A percentile compares a stretch with the other conserved stretches of the same genome.
Conservation (phyloP, 2,888 invertebrate species). For the Druceiella hillmani region DNA sequence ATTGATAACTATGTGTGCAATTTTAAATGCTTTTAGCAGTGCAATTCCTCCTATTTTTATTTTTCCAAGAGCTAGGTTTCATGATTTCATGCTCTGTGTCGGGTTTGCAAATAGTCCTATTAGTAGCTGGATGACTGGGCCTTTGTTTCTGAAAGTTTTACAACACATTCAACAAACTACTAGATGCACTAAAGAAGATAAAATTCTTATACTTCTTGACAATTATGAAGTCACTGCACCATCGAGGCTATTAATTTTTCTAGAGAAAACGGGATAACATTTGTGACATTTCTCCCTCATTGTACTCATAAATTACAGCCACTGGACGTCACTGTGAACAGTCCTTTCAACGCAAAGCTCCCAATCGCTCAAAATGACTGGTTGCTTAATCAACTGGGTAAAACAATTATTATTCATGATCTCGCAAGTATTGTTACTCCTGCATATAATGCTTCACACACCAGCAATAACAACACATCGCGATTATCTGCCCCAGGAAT, state of each 20-base stretch:
- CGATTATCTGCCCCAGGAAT: conserved; percentile 12
- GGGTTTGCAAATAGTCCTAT: conserved; percentile 25
- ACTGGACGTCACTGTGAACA: conserved; percentile 17
- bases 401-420: conserved; percentile 18
- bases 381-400: too few relatives aligned
- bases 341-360: conserved; percentile 15
- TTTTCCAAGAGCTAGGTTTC: conserved; percentile 20
- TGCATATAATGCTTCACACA: conserved; percentile 15
- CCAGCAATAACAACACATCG: conserved; percentile 5
- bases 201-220: conserved; percentile 11
- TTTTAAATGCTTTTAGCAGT: conserved; percentile 23
- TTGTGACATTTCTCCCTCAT: conserved; percentile 19
- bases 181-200: conserved; percentile 22
- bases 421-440: conserved; percentile 17
- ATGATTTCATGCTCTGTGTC: conserved; percentile 23
- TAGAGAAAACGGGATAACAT: too few relatives aligned
- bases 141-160: conserved; percentile 26
- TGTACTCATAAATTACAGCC: conserved; percentile 18
- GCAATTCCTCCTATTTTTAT: conserved; percentile 26
- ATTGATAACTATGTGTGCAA: conserved; percentile 24
- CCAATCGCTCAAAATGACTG: conserved; percentile 18
- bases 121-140: conserved; percentile 28
- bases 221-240: conserved; percentile 19
- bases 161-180: conserved; percentile 17
- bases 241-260: conserved; percentile 16